These are phyloP conservation scores for Tinea semifulvella DNA, from an alignment of 2,888 invertebrate species.

Conservation along the genomic window DNA sequence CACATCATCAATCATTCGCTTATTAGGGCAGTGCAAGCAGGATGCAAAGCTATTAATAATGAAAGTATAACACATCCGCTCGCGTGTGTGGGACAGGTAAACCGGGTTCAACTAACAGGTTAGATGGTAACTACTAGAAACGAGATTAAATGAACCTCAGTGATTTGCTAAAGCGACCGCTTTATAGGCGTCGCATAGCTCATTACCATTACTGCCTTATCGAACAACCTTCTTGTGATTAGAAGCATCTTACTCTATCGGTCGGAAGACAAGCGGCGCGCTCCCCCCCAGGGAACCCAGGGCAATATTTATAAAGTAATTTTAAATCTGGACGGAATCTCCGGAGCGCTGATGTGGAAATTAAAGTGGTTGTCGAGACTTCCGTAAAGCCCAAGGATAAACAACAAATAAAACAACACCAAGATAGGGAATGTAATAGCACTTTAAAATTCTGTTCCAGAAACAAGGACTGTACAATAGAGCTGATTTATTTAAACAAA, in stretches of 20 bases:
- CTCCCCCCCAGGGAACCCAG: too few species aligned
- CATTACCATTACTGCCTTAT: background rate
- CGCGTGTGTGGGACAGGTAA: conserved; percentile 41
- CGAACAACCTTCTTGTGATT: background rate
- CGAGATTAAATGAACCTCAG: conserved; percentile 9
- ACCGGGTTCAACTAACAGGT: conserved; percentile 13
- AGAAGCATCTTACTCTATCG: background rate
- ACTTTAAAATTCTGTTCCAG: background rate
- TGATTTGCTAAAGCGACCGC: conserved; percentile 1
- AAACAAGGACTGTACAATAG: background rate
- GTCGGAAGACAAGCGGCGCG: background rate
- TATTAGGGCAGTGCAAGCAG: conserved; percentile 14
- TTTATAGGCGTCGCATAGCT: conserved; percentile 8
- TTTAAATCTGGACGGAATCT: background rate
- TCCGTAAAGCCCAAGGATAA: background rate
- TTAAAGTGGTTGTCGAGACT: background rate
- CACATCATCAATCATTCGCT: conserved; percentile 7
- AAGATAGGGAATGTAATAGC: background rate
- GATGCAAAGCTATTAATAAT: conserved; percentile 32
- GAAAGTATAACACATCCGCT: conserved; percentile 60
- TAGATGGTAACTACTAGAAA: conserved; percentile 12
- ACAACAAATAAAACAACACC: conserved; percentile 6
- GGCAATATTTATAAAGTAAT: background rate
- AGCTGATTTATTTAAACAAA: background rate
- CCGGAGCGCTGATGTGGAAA: background rate